Evolutionary conservation across 92 coral and sea anemone genomes (phyloP), one percentile per base, ranked within the genome.

Genomic region (Zoanthus sansibaricus): DNA sequence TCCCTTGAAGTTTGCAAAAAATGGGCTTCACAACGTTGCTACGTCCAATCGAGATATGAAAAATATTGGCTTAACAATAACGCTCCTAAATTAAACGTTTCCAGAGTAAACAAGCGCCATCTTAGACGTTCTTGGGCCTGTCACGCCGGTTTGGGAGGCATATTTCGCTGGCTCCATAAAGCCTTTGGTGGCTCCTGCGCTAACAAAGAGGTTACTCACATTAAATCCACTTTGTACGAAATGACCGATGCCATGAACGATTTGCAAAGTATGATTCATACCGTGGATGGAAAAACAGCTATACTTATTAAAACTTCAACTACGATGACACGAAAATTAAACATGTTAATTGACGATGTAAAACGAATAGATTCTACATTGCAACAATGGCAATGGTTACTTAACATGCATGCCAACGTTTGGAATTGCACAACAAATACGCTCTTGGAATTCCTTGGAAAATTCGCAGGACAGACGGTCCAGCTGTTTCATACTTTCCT

Each of bases 91-190:
- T 46, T 62, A 6, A 55, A 75, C 2, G 56, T 48, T 47, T 51
- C 56, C 3, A 49, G 14, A 1, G 25, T 5, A 10, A 15, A 52
- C n/a, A 56, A 11, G 8, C 54, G 62, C 25, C 64, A 37, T 20
- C 16, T 20, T 25, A 56, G 80, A 18, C 52, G 52, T 9, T 66
- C 80, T 13, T 76, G 48, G 82, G 82, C 82, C 13, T 76, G 82
- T 47, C 82, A 76, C 46, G 90, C 90, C 9, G 91, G 90, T 4
- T 61, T 86, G 51, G 55, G 72, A 1, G 93, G 88, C 6, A 2
- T 90, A 0, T 70, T 78, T 52, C 58, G 7, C 4, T 52, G 58
- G 58, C 7, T 52, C 4, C 7, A 52, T 3, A 52, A 52, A 52
- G 7, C 58, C 58, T 52, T 25, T 52, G 58, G 58, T 52, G 58